Evolutionary conservation across 1,140 invertebrate genomes (phyloP).

Genomic region (Pristionchus pacificus): DNA sequence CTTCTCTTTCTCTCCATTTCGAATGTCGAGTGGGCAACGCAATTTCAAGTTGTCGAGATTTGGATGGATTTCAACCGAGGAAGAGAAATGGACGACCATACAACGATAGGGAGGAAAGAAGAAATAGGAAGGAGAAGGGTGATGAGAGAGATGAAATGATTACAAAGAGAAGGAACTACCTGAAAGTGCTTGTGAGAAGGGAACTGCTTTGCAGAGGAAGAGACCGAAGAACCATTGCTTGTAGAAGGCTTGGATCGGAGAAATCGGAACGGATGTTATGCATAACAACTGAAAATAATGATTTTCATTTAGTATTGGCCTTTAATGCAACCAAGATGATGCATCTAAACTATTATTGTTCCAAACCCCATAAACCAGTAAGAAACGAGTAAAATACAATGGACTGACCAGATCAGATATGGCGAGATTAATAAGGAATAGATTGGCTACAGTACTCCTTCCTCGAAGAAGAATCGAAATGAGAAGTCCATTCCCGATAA

Average conservation of each 20-base stretch:
- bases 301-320: no score
- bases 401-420: constrained; percentile 51
- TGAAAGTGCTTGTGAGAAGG: constrained; percentile 54
- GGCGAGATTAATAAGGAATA: constrained; percentile 53
- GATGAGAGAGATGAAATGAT: constrained; percentile 10
- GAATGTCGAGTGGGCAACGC: no score
- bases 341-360: no score
- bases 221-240: constrained; percentile 43
- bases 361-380: no score
- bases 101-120: no score
- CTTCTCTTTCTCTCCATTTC: no score
- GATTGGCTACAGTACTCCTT: constrained; percentile 50
- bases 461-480: constrained; percentile 36
- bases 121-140: constrained; percentile 1
- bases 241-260: constrained; percentile 54
- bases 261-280: constrained; percentile 56
- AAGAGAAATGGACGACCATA: neutral
- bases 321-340: no score
- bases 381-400: neutral
- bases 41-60: no score
- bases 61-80: neutral
- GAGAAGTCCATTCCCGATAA: constrained; percentile 54
- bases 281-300: constrained; percentile 51
- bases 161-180: constrained; percentile 28
- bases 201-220: constrained; percentile 47